Base-by-base conservation (phyloP, 2,797 vertebrate species). In the Atherinosoma microstoma region DNA sequence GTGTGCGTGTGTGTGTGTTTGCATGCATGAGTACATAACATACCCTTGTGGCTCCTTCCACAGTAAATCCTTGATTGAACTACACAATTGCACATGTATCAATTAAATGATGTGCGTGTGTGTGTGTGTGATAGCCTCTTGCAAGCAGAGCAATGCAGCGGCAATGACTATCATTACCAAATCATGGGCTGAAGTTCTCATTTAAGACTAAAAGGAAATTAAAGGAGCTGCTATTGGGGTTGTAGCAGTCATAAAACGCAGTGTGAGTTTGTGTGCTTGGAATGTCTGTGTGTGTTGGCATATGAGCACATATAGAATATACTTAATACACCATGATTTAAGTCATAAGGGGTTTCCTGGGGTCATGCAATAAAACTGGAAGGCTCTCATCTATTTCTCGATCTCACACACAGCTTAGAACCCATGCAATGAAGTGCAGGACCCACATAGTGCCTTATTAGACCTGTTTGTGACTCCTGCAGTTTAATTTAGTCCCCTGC, bases 111-210 rank as follows among this genome's bases (percentile, higher is more conserved):
- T 64, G 12, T 75, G 5, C 20, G 54, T 61, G 47, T 35, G 42
- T 54, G 67, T 72, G 56, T 67, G 57, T 76, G 58, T 67, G 72
- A 73, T 63, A 72, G 79, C 54, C 70, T 89, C 83, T 72, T 86
- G 80, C 80, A 83, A 80, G 84, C 79, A 84, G 76, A 77, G 66
- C 68, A 51, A n/a, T 71, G 75, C 89, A 47, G 8, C 45, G n/a
- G 45, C 45, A 92, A 92, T 87, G 89, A 87, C 82, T 87, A 69
- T 91, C 73, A 91, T 92, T 91, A 91, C 71, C 59, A 78, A 84
- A 83, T 70, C 83, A 81, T 67, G 54, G 57, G 65, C 75, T 80
- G 40, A 87, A 83, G 80, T 75, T 71, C 58, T 87, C 71, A 84
- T 89, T 90, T 86, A 89, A 84, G 83, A 84, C 82, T 83, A 67